phyloP scores from a whole-genome alignment of 2,113 vertebrate genomes.

The Nansenia antarctica region DNA sequence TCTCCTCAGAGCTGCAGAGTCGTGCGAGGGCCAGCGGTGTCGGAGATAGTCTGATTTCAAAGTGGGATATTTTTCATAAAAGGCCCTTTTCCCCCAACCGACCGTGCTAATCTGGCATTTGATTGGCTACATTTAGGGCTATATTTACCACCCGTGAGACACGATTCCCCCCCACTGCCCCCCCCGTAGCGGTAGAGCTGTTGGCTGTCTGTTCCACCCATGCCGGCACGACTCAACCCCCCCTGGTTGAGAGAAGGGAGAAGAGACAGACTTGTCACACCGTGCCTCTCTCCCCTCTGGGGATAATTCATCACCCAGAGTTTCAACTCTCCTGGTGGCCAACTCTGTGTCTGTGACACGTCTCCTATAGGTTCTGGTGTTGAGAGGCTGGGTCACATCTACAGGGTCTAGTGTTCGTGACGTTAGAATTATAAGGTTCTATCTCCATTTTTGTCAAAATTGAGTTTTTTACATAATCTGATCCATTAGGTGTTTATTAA shows the following conservation, averaged over 20 bases:
- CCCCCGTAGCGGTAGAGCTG: no score
- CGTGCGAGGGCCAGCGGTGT: conserved; percentile 51
- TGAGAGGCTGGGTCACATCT: no score
- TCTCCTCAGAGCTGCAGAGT: conserved; percentile 57
- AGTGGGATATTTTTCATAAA: conserved; percentile 53
- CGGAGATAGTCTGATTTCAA: conserved; percentile 54
- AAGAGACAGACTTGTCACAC: conserved; percentile 41
- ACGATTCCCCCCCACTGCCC: background rate
- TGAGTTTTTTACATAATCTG: no score
- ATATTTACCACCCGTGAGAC: background rate
- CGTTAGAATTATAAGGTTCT: no score
- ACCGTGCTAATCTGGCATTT: conserved; percentile 60
- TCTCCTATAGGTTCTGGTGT: no score
- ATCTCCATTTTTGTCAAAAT: no score
- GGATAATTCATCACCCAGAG: conserved; percentile 44
- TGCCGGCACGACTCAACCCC: conserved; percentile 29
- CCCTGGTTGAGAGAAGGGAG: conserved; percentile 17
- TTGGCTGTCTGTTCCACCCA: background rate
- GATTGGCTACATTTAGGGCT: conserved; percentile 33
- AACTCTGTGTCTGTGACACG: conserved; percentile 5
- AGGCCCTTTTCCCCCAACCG: conserved; percentile 33
- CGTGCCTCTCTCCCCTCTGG: conserved; percentile 29
- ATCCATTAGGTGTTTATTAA: no score
- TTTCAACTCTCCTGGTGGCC: conserved; percentile 40
- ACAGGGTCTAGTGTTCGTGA: no score